Evolutionary conservation across 2,888 invertebrate genomes (phyloP).

Genomic region (Xylota segnis): DNA sequence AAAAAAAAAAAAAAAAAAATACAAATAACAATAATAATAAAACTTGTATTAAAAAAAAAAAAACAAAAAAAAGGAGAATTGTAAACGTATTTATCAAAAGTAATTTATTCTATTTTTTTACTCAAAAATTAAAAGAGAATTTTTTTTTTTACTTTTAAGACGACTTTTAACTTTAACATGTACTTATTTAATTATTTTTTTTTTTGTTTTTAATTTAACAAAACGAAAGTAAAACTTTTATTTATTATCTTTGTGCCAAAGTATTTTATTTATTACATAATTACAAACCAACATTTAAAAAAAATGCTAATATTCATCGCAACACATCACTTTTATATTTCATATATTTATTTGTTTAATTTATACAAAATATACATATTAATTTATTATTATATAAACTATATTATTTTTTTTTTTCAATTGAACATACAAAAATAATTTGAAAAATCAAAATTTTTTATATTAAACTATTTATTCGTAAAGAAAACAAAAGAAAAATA

Average conservation of each 20-base stretch:
- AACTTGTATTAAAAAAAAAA: conserved; percentile 21
- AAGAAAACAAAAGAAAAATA: neutral
- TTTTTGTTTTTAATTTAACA: conserved; percentile 10
- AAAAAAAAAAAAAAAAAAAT: conserved; percentile 11
- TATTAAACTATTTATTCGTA: conserved; percentile 24
- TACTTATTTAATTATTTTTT: conserved; percentile 6
- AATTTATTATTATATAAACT: conserved; percentile 12
- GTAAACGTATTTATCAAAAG: conserved; percentile 41
- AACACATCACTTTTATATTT: conserved; percentile 7
- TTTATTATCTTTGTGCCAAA: conserved; percentile 67
- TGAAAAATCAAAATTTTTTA: neutral
- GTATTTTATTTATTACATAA: conserved; percentile 48
- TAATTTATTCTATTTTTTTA: conserved; percentile 46
- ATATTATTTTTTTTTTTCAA: conserved; percentile 2
- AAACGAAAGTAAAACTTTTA: conserved; percentile 28
- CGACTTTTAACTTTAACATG: conserved; percentile 7
- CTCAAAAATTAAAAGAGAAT: conserved; percentile 8
- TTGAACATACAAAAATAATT: neutral
- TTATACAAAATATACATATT: conserved; percentile 14
- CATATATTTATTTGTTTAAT: conserved; percentile 10
- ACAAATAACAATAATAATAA: conserved; percentile 6
- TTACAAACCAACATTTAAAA: neutral
- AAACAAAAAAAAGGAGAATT: neutral
- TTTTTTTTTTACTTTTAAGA: conserved; percentile 12
- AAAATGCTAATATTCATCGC: conserved; percentile 12